phyloP scores from a whole-genome alignment of 2,797 vertebrate species.

The Pseudomugil gertrudae region DNA sequence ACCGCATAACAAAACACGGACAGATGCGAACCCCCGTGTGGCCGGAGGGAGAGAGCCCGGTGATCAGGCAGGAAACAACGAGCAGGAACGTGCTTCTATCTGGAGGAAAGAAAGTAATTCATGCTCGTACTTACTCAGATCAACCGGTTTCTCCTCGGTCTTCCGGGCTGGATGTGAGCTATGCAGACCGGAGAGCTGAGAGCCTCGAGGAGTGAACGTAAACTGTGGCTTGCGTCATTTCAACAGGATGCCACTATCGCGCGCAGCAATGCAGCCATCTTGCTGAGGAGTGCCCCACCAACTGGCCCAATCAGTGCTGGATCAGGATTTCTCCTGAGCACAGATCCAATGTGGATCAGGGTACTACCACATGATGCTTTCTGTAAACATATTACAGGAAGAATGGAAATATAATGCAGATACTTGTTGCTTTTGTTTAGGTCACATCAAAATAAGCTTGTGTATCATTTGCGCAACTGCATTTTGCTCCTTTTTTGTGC shows the following conservation, averaged over 20 bases:
- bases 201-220: slow-evolving; percentile 72
- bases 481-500: too few species aligned
- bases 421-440: not conserved
- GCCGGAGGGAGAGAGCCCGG: slow-evolving; percentile 60
- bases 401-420: not conserved
- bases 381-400: not conserved
- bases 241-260: slow-evolving; percentile 73
- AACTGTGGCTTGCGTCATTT: slow-evolving; percentile 80
- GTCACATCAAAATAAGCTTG: not conserved
- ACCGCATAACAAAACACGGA: slow-evolving; percentile 30
- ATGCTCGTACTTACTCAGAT: slow-evolving; percentile 75
- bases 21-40: slow-evolving; percentile 39
- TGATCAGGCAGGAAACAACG: slow-evolving; percentile 69
- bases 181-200: slow-evolving; percentile 63
- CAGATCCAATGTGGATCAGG: not conserved
- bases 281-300: slow-evolving; percentile 66
- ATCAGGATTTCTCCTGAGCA: slow-evolving; percentile 12
- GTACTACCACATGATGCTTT: too few species aligned
- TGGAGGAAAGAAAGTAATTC: slow-evolving; percentile 12
- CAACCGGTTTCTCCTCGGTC: slow-evolving; percentile 74
- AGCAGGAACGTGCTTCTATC: slow-evolving; percentile 17
- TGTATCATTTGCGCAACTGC: not conserved
- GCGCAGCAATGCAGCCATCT: slow-evolving; percentile 81
- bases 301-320: slow-evolving; percentile 54
- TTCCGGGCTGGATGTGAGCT: slow-evolving; percentile 77